Evolutionary conservation across 2,113 vertebrate species (phyloP), one percentile per base, ranked within the genome.

Genomic region (Anas platyrhynchos): DNA sequence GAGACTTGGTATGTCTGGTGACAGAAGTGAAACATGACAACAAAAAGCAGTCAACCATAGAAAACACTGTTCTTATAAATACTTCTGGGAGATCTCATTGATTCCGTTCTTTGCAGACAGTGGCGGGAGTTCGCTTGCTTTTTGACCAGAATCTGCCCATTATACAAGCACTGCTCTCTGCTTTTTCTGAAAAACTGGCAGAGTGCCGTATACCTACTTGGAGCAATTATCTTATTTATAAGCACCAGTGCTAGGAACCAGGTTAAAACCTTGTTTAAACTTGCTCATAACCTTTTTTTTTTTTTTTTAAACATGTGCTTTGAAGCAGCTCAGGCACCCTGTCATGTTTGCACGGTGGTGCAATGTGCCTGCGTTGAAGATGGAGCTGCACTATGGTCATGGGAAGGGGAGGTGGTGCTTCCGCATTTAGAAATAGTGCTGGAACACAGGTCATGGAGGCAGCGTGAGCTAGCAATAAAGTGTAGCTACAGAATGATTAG

Each of bases 11-110:
- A 7, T 66, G 41, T 76, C 86, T 91, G 83, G 48, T 94, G 58
- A 46, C 74, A 69, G 66, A 95, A 87, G 59, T 73, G 83, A 83
- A 97, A 93, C 73, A 41, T 59, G 59, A 73, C 25, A 87, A 72
- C 55, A 89, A 54, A 89, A 93, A 86, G 63, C 89, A 86, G 59
- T 54, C 63, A 95, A 67, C 84, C 75, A 10, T 32, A 83, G 68
- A 56, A 96, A 87, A 85, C 32, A 58, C 12, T 69, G 11, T 65
- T 95, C 54, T 50, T 91, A 61, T 92, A n/a, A 72, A 62, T 15
- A 26, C 52, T 72, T n/a, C 23, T 61, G 80, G n/a, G 73, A 44
- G 26, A 27, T 78, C 41, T 43, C 55, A 54, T 50, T 67, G 31
- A 48, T 26, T 7, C 7, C 48, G 2, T 56, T 63, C 13, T 38